Evolutionary conservation across 2,888 invertebrate genomes (phyloP).

Genomic region (Metalampra italica): DNA sequence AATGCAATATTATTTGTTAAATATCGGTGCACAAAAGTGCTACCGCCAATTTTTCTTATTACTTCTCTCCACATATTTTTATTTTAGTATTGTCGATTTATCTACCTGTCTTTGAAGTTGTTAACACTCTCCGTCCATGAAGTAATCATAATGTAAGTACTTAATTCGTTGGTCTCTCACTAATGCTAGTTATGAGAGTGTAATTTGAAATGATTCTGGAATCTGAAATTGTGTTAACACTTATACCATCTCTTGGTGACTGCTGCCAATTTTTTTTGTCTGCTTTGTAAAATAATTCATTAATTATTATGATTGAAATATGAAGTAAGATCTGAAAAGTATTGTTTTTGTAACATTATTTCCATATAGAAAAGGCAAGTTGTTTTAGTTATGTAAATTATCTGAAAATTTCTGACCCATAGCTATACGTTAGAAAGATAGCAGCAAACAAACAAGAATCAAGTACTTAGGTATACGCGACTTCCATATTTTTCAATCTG

Average conservation of each 20-base stretch:
- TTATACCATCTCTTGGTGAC: background rate
- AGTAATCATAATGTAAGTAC: conserved; percentile 67
- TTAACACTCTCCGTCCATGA: conserved; percentile 73
- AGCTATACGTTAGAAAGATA: too few species aligned
- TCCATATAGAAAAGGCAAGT: too few species aligned
- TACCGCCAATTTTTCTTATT: too few species aligned
- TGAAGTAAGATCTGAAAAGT: too few species aligned
- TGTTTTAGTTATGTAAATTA: too few species aligned
- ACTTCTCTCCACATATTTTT: background rate
- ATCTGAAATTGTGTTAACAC: conserved; percentile 17
- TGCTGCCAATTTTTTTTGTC: background rate
- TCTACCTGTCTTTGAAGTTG: conserved; percentile 28
- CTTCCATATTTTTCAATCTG: background rate
- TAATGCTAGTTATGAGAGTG: conserved; percentile 17
- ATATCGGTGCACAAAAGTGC: too few species aligned
- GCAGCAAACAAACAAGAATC: too few species aligned
- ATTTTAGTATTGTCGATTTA: conserved; percentile 1
- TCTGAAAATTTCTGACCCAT: too few species aligned
- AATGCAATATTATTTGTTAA: too few species aligned
- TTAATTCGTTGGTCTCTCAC: conserved; percentile 62
- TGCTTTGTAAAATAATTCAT: background rate
- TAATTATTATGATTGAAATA: too few species aligned
- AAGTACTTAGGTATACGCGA: too few species aligned
- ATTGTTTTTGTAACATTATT: too few species aligned
- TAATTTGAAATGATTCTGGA: conserved; percentile 7